Evolutionary conservation across 2,797 vertebrate genomes (phyloP), one percentile per base, ranked within the genome.

Genomic region (Liasis olivaceus): DNA sequence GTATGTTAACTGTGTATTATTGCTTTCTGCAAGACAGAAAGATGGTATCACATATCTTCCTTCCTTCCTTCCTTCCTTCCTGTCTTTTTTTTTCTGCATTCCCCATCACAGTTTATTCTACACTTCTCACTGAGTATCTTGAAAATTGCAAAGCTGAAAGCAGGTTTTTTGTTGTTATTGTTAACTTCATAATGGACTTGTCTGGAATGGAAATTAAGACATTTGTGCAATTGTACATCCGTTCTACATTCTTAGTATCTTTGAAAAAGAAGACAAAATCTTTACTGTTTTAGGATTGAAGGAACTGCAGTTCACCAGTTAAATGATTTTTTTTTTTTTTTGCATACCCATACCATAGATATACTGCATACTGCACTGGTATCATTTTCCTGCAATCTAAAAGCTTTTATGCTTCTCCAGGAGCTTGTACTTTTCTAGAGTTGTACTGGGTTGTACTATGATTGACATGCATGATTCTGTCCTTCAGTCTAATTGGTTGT

Each of bases 171-270:
- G 4, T 11, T 24, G 13, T n/a, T 4, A 42, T 17, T 4, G 72
- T 47, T 81, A 81, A 89, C 7, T 51, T 20, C 20, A 85, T 20
- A n/a, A 22, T 4, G 59, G 9, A 17, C 54, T 69, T 85, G 72
- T 81, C 62, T 88, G 69, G 36, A 72, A 93, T 89, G 63, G 69
- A 92, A 93, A 93, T 15, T 28, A 26, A 0, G 0, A 54, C 20
- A 85, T 63, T 90, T 90, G 12, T 54, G 9, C 5, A 56, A 4
- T 85, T 77, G 51, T 54, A 64, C n/a, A 91, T 92, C 47, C 60
- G 1, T 91, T 92, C 26, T 81, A 86, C 59, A 87, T 92, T 91
- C 62, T 26, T 9, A n/a, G 85, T 89, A 42, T 63, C 60, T 90
- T 89, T 77, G 72, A 93, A 58, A 60, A 87, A 58, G 51, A 22